Percentiles rank a stretch among this genome's conserved stretches.
Conservation (phyloP, 2,113 vertebrate genomes). For the Psittacula cyanocephala region DNA sequence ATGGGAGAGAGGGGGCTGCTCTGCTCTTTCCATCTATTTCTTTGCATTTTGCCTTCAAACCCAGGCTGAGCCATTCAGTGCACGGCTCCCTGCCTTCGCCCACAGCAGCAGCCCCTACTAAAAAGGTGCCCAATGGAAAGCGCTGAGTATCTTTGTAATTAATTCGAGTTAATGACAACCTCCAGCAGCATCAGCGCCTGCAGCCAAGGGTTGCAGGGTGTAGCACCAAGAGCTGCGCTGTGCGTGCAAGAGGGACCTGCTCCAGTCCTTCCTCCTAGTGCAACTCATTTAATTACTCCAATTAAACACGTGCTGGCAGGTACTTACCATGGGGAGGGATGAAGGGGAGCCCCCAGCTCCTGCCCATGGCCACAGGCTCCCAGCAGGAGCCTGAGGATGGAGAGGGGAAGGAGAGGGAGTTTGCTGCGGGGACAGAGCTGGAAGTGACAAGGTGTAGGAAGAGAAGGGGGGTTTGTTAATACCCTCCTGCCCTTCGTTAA, state of each 20-base stretch:
- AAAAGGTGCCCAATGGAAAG: not conserved
- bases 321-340: not conserved
- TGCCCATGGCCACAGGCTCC: fast-evolving
- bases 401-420: not conserved
- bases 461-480: not conserved
- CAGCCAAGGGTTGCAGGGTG: not conserved
- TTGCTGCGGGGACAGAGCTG: fast-evolving
- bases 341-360: not conserved
- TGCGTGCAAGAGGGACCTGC: not conserved
- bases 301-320: not conserved
- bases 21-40: not conserved
- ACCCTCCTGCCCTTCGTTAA: not conserved
- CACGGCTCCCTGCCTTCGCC: not conserved
- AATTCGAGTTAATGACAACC: not conserved
- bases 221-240: fast-evolving
- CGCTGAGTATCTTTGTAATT: not conserved
- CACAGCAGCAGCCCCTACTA: fast-evolving
- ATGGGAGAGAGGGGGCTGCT: not conserved
- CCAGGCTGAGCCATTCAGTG: not conserved
- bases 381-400: not conserved
- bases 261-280: not conserved
- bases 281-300: not conserved
- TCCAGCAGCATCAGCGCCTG: not conserved
- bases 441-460: not conserved
- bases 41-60: not conserved